Conservation (phyloP, 1,140 invertebrate species). For the Drosophila nebulosa region DNA sequence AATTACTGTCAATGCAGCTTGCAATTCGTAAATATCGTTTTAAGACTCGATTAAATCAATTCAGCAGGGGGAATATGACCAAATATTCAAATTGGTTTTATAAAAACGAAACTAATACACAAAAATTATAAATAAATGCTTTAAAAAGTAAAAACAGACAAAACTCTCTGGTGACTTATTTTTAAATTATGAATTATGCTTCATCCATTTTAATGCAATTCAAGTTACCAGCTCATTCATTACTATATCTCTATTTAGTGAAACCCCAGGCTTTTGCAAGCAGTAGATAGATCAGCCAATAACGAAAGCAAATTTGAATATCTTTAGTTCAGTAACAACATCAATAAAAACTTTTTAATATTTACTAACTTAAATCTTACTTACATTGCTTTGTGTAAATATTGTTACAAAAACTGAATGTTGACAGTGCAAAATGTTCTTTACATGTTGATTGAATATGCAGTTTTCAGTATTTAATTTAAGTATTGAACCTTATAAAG, state of each 20-base stretch:
- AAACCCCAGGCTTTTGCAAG: neutral
- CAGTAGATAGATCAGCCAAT: neutral
- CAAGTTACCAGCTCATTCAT: too few relatives aligned
- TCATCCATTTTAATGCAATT: too few relatives aligned
- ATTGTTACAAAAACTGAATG: neutral
- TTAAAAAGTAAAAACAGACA: too few relatives aligned
- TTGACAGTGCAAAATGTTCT: neutral
- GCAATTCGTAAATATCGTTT: slow-evolving; percentile 48
- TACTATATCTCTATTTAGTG: slow-evolving; percentile 38
- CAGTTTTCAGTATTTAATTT: neutral
- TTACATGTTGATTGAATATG: neutral
- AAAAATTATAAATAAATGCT: too few relatives aligned
- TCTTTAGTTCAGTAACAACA: neutral
- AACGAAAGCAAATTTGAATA: neutral
- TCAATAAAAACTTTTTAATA: neutral
- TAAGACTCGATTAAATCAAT: neutral
- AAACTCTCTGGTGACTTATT: too few relatives aligned
- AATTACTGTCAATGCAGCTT: slow-evolving; percentile 28
- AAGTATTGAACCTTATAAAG: neutral
- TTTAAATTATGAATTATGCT: too few relatives aligned
- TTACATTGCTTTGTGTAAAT: neutral
- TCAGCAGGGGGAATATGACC: too few relatives aligned
- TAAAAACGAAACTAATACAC: too few relatives aligned
- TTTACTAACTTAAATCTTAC: neutral
- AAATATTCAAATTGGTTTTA: too few relatives aligned